Evolutionary conservation across 2,113 vertebrate species (phyloP), one percentile per base, ranked within the genome.

Genomic region (Ifrita kowaldi): DNA sequence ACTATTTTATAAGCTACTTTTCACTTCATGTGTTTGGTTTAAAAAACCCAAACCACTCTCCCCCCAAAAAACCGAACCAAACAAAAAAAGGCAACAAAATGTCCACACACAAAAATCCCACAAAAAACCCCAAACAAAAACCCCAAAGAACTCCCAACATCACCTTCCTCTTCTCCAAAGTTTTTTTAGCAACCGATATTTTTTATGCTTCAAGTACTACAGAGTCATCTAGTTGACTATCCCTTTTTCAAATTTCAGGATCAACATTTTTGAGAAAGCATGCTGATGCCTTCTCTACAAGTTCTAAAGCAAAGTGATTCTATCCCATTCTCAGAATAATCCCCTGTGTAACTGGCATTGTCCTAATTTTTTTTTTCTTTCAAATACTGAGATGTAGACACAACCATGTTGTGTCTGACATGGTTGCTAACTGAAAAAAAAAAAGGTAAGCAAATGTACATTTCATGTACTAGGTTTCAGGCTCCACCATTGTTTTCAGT

Each of bases 251-350:
- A 6, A 78, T 90, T 84, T 76, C 52, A 78, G 39, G 47, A 91
- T 84, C 56, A 87, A 33, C 55, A 30, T 94, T 70, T 96, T 84
- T 94, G 65, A 88, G 88, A 86, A 90, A 93, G 81, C 67, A 83
- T 1, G 9, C 17, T 74, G 76, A 67, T 92, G 50, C 75, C 75
- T 94, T 85, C 68, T 81, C 50, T 80, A 50, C 62, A 74, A 60
- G 80, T 92, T 73, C 70, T 59, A 80, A 92, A 88, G 50, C 71
- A 83, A 69, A 93, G 57, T 62, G 85, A 80, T 63, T 85, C 49
- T 86, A 18, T 86, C 68, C 64, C 47, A 59, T 63, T 89, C 55
- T 88, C 47, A 80, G 80, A 85, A 75, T 90, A 92, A 92, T 82
- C 19, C 67, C 49, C 30, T 56, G 20, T 84, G 41, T 90, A 88